Conservation (phyloP, 1,140 invertebrate species). For the Phymorhynchus buccinoides region DNA sequence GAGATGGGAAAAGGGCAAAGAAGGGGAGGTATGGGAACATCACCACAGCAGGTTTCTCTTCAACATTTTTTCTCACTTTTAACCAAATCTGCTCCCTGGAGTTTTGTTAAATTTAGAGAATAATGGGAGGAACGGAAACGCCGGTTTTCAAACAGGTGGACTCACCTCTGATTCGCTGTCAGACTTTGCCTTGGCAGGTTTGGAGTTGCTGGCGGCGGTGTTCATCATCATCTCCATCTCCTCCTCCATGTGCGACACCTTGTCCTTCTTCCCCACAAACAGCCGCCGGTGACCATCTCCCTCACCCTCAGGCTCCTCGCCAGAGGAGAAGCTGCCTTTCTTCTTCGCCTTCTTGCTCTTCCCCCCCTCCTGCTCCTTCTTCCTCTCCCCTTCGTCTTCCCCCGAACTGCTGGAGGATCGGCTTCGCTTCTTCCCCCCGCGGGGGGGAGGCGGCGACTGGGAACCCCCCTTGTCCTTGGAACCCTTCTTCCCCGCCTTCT, state of each 20-base stretch:
- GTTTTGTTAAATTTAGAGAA: too few species aligned
- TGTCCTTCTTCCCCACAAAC: slow-evolving; percentile 36
- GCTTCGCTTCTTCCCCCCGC: slow-evolving; percentile 22
- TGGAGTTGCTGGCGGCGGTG: slow-evolving; percentile 22
- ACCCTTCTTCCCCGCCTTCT: not conserved
- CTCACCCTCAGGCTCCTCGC: not conserved
- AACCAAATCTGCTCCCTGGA: too few species aligned
- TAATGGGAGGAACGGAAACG: too few species aligned
- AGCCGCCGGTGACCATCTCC: slow-evolving; percentile 25
- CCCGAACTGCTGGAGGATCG: slow-evolving; percentile 32
- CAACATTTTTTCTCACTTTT: too few species aligned
- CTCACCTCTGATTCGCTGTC: slow-evolving; percentile 52
- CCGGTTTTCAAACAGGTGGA: too few species aligned
- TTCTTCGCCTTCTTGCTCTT: slow-evolving; percentile 35
- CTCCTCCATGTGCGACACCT: not conserved
- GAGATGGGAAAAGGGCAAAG: too few species aligned
- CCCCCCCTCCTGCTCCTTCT: not conserved
- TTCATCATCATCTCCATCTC: slow-evolving; percentile 10
- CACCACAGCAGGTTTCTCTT: too few species aligned
- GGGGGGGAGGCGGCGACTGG: slow-evolving; percentile 15
- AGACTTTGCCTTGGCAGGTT: slow-evolving; percentile 32
- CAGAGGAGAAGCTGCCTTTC: slow-evolving; percentile 15
- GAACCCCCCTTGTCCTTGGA: slow-evolving; percentile 9
- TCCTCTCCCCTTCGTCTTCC: not conserved
- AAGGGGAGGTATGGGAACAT: too few species aligned